Percentiles rank a stretch among this genome's conserved stretches.
Conservation (phyloP, 64 coral and sea anemone species). For the Astreopora myriophthalma region DNA sequence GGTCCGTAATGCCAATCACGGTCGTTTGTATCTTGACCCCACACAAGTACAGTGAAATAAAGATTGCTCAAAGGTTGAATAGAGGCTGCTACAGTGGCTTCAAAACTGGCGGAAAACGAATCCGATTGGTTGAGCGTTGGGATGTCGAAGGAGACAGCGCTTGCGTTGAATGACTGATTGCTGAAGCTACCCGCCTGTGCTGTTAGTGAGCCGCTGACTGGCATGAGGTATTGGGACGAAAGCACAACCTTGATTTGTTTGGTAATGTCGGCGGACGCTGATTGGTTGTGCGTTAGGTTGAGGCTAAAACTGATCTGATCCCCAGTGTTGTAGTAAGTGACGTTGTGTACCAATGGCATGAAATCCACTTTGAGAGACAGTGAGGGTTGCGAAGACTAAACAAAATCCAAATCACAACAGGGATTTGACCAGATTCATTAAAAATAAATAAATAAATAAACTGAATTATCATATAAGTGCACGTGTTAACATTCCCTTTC, state of each 20-base stretch:
- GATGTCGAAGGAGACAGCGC: constrained; percentile 33
- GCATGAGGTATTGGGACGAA: constrained; percentile 41
- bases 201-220: not conserved
- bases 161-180: not conserved
- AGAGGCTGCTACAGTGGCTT: constrained; percentile 19
- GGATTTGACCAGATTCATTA: no score
- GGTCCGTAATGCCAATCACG: constrained; percentile 20
- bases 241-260: constrained; percentile 10
- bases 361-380: constrained; percentile 10
- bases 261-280: not conserved
- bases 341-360: constrained; percentile 59
- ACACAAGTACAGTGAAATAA: constrained; percentile 47
- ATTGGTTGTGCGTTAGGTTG: constrained; percentile 70
- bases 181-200: not conserved
- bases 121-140: not conserved
- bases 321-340: constrained; percentile 82
- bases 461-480: no score
- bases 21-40: not conserved
- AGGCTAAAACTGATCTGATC: constrained; percentile 67
- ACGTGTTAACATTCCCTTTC: no score
- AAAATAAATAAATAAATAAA: no score
- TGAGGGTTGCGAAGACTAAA: not conserved
- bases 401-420: no score
- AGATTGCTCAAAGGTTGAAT: constrained; percentile 87
- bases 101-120: constrained; percentile 15